Base-by-base conservation (phyloP, 2,888 invertebrate species). In the Anagyrus pseudococci region DNA sequence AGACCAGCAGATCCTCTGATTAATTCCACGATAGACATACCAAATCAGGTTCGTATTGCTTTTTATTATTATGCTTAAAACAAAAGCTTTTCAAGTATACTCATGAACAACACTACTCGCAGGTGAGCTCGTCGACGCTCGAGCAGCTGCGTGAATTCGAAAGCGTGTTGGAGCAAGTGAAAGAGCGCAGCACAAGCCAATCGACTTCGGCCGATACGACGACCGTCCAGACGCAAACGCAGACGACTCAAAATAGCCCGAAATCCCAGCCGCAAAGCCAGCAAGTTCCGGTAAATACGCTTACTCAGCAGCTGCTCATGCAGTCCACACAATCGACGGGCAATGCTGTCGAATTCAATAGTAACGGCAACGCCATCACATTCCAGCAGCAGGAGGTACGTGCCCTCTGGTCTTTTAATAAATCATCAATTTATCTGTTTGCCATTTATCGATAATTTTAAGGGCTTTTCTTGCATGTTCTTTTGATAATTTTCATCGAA, bases 81-180 rank as follows among this genome's bases (percentile, higher is more conserved):
- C 10, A 29, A 29, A 29, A 4, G 10, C 15, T 37, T 37, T 37
- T 37, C 10, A 37, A 6, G 8, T 44, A n/a, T 44, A 22, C 20
- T n/a, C 49, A n/a, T n/a, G n/a, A n/a, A n/a, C n/a, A n/a, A n/a
- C n/a, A n/a, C n/a, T n/a, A n/a, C n/a, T 23, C 10, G 17, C 77
- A 77, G 58, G 86, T 91, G 73, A 90, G 90, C 75, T 88, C 90
- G 0, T 90, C 90, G 0, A 91, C 91, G 0, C 80, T 65, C 53
- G 91, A 92, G 77, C 92, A 92, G 72, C 77, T 92, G 8, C 82
- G 91, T 58, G 92, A 92, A 75, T 92, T 92, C 71, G 92, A 92
- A 75, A 88, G 90, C 82, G 91, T 92, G 0, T 82, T 92, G 64
- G 91, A 92, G 73, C 91, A 91, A 82, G 90, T 92, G 0, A 91